Percentiles rank a stretch among this genome's conserved stretches.
phyloP scores from a whole-genome alignment of 2,888 invertebrate species.

The Lochmaea capreae region DNA sequence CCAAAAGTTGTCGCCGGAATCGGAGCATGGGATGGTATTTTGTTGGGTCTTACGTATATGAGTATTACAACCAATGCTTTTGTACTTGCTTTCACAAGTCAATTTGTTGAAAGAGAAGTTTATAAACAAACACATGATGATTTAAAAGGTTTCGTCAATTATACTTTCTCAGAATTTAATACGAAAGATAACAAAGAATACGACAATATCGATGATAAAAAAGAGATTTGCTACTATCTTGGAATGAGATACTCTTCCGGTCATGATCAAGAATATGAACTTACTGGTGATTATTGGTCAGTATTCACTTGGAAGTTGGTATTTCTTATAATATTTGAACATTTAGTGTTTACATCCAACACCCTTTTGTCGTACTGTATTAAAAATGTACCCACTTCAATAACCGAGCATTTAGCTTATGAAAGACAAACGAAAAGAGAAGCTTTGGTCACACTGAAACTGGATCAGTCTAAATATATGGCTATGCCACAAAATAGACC shows the following conservation, averaged over 20 bases:
- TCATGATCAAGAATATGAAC: slow-evolving; percentile 57
- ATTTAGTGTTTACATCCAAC: slow-evolving; percentile 70
- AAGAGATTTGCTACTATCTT: slow-evolving; percentile 61
- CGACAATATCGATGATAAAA: neutral
- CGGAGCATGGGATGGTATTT: slow-evolving; percentile 55
- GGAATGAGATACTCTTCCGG: slow-evolving; percentile 60
- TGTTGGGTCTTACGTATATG: slow-evolving; percentile 53
- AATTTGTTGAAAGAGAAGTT: slow-evolving; percentile 52
- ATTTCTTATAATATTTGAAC: slow-evolving; percentile 73
- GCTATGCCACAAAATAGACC: neutral
- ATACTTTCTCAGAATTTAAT: slow-evolving; percentile 52
- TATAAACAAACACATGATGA: slow-evolving; percentile 38
- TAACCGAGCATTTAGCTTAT: slow-evolving; percentile 26
- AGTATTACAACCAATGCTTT: slow-evolving; percentile 57
- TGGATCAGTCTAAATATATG: slow-evolving; percentile 4
- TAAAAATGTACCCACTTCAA: slow-evolving; percentile 14
- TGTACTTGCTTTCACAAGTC: slow-evolving; percentile 56
- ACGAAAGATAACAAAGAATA: slow-evolving; percentile 46
- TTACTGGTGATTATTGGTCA: slow-evolving; percentile 69
- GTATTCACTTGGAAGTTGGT: slow-evolving; percentile 69
- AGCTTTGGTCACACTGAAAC: neutral
- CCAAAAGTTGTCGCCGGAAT: slow-evolving; percentile 52
- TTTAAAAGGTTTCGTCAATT: slow-evolving; percentile 49
- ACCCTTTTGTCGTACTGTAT: slow-evolving; percentile 71
- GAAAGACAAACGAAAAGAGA: slow-evolving; percentile 29